Percentiles rank a stretch among this genome's conserved stretches.
phyloP scores from a whole-genome alignment of 2,113 vertebrate species.

The Rhagologus leucostigma region DNA sequence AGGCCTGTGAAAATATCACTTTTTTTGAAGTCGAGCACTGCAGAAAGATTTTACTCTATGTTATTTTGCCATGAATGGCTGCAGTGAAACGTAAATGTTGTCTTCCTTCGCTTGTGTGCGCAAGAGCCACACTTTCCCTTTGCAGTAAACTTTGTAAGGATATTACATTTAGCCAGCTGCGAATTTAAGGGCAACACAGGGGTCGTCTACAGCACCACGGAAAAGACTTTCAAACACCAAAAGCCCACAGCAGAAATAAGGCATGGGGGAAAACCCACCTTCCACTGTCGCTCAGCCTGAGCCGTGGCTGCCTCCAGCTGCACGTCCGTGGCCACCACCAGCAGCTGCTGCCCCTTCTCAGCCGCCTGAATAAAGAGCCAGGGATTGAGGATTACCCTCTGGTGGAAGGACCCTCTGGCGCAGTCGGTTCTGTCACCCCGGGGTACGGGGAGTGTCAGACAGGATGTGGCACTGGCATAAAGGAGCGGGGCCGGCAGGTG shows the following conservation, averaged over 20 bases:
- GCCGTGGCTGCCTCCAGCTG: background rate
- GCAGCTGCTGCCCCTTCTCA: background rate
- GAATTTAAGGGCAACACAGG: background rate
- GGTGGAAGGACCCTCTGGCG: background rate
- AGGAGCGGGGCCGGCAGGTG: background rate
- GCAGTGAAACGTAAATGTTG: background rate
- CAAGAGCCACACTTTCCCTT: rapidly evolving
- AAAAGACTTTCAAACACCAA: rapidly evolving
- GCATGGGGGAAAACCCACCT: background rate
- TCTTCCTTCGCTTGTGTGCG: rapidly evolving
- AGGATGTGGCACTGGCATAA: background rate
- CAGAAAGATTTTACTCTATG: background rate
- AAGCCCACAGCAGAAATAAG: background rate
- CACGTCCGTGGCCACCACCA: rapidly evolving
- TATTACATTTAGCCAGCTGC: background rate
- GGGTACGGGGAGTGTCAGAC: background rate
- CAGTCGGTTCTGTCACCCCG: background rate
- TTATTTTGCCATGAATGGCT: background rate
- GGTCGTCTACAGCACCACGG: background rate
- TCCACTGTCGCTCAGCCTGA: rapidly evolving
- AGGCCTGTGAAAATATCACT: background rate
- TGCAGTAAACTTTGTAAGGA: background rate
- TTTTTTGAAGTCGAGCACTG: background rate
- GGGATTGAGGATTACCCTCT: conserved; percentile 8
- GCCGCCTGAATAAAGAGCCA: background rate